These are phyloP conservation scores for Alviniconcha strummeri DNA, from an alignment of 2,888 invertebrate genomes.

Conservation along the genomic window DNA sequence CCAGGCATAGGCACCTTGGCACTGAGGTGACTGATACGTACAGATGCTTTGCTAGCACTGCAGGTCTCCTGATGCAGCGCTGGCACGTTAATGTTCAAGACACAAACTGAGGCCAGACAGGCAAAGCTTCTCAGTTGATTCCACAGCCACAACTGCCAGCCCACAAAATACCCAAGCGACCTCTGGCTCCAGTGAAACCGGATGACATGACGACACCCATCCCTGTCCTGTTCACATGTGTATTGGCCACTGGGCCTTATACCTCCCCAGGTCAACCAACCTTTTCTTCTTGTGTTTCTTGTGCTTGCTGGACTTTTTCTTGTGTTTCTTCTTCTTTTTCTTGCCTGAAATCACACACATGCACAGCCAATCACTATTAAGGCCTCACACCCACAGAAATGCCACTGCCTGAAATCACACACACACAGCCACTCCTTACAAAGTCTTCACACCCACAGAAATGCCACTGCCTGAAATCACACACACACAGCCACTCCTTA, in stretches of 20 bases:
- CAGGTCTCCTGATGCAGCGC: no score
- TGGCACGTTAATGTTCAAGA: no score
- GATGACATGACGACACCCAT: background rate
- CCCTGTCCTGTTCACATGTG: no score
- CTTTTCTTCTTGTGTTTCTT: conserved; percentile 64
- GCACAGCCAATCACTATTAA: background rate
- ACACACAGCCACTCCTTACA: background rate
- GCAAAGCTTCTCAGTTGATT: background rate
- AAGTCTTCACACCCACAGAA: background rate
- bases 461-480: background rate
- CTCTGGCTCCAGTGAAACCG: background rate
- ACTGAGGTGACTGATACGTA: no score
- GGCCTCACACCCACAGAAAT: background rate
- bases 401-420: background rate
- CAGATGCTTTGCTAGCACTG: no score
- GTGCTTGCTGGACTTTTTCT: conserved; percentile 56
- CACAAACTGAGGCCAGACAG: background rate
- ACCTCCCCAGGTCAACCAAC: conserved; percentile 35
- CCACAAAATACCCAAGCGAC: background rate
- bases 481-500: background rate
- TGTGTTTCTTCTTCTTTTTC: conserved; percentile 65
- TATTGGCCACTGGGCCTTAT: no score
- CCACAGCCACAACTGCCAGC: background rate
- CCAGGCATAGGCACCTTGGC: no score
- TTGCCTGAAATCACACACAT: conserved; percentile 22